Evolutionary conservation across 37 sponge, comb jelly and placozoan genomes (phyloP), one percentile per base, ranked within the genome.

Genomic region (Ephydatia muelleri): DNA sequence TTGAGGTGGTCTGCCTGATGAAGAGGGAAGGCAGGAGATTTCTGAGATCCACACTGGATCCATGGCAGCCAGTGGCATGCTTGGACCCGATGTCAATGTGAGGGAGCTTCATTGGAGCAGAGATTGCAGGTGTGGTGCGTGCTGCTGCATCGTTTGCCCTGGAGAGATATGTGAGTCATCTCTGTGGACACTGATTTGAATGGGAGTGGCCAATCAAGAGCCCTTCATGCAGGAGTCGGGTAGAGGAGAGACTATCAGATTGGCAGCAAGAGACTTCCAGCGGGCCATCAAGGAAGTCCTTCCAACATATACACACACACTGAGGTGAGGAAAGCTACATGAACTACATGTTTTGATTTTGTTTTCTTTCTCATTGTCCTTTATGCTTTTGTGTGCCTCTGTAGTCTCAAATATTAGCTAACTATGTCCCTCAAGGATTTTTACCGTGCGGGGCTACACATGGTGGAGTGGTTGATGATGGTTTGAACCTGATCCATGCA

Each of bases 121-220:
- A 96, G 73, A 91, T 96, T 30, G 97, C 96, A 21, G 97, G 97
- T 19, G 80, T 96, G 37, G 97, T 96, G 27, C 72, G 97, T 47
- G 88, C 90, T 29, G 97, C 97, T 12, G 76, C 86, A 38, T 88
- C 94, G 19, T 87, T 65, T 48, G 92, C 94, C 37, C 84, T 93
- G 76, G 95, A 96, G 73, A 78, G 87, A 86, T 40, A 73, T 49
- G 70, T 82, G 68, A 34, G 65, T 75, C 78, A 14, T 4, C 16
- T 14, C 1, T 14, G 6, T 4, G 72, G 29, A 71, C 11, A 32
- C 28, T 30, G 25, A 75, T 36, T 38, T 71, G 72, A 12, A 1
- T 57, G 57, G 57, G 34, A 36, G 76, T 43, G 37, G 34, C 76
- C 37, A 33, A 38, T n/a, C n/a, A n/a, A 37, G 34, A 38, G 37